phyloP scores from a whole-genome alignment of 2,888 invertebrate genomes.

The Brachypalpus laphriformis region DNA sequence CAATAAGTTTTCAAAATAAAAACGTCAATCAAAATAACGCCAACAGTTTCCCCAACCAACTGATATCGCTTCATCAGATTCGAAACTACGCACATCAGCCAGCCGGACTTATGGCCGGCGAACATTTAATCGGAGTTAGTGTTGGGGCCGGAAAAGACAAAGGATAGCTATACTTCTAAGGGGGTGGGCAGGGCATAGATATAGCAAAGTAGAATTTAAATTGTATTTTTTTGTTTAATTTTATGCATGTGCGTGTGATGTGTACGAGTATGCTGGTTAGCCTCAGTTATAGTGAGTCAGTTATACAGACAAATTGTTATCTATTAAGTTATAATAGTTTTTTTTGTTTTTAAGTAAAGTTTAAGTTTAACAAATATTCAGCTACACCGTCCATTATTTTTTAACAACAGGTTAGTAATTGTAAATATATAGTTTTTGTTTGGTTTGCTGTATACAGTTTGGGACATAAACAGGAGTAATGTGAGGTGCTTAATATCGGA shows the following conservation, averaged over 20 bases:
- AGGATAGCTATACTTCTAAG: slow-evolving; percentile 82
- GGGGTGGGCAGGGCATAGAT: slow-evolving; percentile 8
- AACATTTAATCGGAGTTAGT: slow-evolving; percentile 85
- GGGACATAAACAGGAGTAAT: background rate
- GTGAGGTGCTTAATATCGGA: background rate
- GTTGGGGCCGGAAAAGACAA: slow-evolving; percentile 82
- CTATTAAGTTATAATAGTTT: background rate
- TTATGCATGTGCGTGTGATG: slow-evolving; percentile 10
- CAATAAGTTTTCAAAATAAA: slow-evolving; percentile 93
- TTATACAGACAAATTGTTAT: background rate
- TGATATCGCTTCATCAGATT: slow-evolving; percentile 97
- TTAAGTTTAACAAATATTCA: slow-evolving; percentile 26
- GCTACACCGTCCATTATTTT: slow-evolving; percentile 50
- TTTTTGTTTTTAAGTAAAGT: background rate
- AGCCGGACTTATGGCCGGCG: slow-evolving; percentile 87
- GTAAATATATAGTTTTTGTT: slow-evolving; percentile 10
- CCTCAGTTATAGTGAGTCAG: slow-evolving; percentile 47
- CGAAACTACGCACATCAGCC: slow-evolving; percentile 97
- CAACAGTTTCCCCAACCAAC: slow-evolving; percentile 93
- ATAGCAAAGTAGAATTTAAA: slow-evolving; percentile 26
- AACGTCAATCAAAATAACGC: slow-evolving; percentile 85
- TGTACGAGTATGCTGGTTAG: slow-evolving; percentile 23
- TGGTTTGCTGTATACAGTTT: background rate
- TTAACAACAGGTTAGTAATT: slow-evolving; percentile 8
- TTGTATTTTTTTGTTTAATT: slow-evolving; percentile 14